A percentile compares a stretch with the other conserved stretches of the same genome.
Evolutionary conservation across 2,888 invertebrate genomes (phyloP).

Genomic region (Acholoe squamosa): DNA sequence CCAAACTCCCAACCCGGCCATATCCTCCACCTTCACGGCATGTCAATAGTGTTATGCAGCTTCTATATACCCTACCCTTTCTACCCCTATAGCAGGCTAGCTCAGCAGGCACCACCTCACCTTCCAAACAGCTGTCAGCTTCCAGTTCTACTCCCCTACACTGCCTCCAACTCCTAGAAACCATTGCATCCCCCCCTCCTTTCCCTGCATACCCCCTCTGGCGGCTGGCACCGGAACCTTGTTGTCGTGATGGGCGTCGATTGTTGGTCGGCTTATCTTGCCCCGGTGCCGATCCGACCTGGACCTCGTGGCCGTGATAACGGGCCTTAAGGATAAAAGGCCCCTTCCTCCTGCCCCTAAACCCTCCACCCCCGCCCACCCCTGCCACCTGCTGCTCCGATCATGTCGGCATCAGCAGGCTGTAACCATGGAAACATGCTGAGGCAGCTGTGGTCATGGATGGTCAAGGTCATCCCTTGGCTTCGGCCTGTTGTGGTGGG

Average conservation of each 20-base stretch:
- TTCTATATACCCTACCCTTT: too few relatives aligned
- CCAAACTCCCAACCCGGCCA: neutral
- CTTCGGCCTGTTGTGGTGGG: neutral
- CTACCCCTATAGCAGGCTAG: neutral
- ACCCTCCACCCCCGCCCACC: neutral
- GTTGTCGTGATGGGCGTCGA: conserved; percentile 9
- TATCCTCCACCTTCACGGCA: neutral
- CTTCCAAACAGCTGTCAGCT: neutral
- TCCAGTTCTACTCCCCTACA: neutral
- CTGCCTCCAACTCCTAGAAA: neutral
- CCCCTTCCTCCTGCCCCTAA: neutral
- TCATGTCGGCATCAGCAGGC: conserved; percentile 16
- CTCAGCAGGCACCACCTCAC: conserved; percentile 4
- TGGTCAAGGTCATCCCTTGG: neutral
- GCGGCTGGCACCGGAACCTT: neutral
- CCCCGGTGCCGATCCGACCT: neutral
- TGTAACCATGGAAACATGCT: conserved; percentile 33
- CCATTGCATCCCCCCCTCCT: neutral
- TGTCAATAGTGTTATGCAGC: neutral
- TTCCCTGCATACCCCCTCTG: neutral
- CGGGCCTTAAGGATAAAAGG: neutral
- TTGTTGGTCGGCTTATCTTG: conserved; percentile 23
- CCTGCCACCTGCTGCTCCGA: neutral
- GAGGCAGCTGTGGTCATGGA: neutral
- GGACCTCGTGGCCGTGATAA: conserved; percentile 7